These are phyloP conservation scores for Notodonta ziczac DNA, from an alignment of 2,888 invertebrate genomes.

Conservation along the genomic window DNA sequence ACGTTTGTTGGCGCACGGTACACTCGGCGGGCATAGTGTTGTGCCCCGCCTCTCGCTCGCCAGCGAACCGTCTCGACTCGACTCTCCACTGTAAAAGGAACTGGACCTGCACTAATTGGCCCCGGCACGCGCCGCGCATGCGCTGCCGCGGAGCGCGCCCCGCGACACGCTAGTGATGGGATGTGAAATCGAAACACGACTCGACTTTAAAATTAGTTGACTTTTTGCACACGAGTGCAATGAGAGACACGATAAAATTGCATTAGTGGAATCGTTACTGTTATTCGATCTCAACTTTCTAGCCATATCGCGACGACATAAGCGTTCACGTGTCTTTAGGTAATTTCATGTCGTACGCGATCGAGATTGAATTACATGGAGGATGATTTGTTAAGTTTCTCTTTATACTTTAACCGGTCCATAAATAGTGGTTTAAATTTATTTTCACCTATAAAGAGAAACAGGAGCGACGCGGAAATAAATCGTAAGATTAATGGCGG, in stretches of 20 bases:
- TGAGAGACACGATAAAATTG: conserved; percentile 58
- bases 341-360: conserved; percentile 36
- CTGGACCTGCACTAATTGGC: conserved; percentile 84
- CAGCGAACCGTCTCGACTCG: conserved; percentile 70
- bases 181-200: conserved; percentile 78
- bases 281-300: conserved; percentile 64
- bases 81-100: conserved; percentile 76
- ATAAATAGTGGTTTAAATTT: conserved; percentile 63
- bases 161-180: conserved; percentile 77
- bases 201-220: conserved; percentile 71
- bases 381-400: conserved; percentile 58
- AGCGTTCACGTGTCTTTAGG: conserved; percentile 42
- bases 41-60: conserved; percentile 56
- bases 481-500: conserved; percentile 68
- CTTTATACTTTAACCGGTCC: conserved; percentile 56
- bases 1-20: conserved; percentile 34
- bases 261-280: conserved; percentile 55
- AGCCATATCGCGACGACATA: conserved; percentile 50
- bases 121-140: conserved; percentile 78
- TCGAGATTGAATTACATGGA: conserved; percentile 38
- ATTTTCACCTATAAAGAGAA: conserved; percentile 65
- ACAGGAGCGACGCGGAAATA: conserved; percentile 69
- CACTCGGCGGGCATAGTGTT: conserved; percentile 54
- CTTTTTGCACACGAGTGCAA: conserved; percentile 68
- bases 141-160: conserved; percentile 52